Percentiles rank a stretch among this genome's conserved stretches.
These are phyloP conservation scores for Danio kyathit DNA, from an alignment of 2,797 vertebrate genomes.

Conservation along the genomic window DNA sequence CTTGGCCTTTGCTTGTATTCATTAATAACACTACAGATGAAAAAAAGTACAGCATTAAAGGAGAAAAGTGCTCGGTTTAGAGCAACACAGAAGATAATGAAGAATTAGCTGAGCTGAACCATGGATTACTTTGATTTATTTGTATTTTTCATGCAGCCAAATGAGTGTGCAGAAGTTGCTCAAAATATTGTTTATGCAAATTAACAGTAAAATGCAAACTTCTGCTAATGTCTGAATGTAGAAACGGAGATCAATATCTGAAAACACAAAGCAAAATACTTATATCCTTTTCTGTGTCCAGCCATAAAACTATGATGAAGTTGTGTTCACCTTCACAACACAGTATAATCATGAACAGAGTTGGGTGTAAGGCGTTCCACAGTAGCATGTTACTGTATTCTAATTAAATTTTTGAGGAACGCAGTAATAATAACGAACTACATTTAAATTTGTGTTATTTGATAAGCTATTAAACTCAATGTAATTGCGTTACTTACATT, in stretches of 20 bases:
- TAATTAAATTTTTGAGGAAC: too few species aligned
- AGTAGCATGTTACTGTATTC: too few species aligned
- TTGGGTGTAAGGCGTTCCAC: too few species aligned
- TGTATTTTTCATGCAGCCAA: background rate
- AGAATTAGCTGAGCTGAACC: background rate
- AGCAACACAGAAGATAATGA: background rate
- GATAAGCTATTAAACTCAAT: too few species aligned
- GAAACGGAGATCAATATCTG: background rate
- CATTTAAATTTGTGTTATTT: too few species aligned
- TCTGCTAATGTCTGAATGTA: background rate
- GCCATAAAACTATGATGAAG: background rate
- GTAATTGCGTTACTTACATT: too few species aligned
- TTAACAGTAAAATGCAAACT: background rate
- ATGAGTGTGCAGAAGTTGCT: conserved; percentile 2
- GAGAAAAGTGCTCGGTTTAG: background rate
- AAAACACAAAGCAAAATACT: background rate
- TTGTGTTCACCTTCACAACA: background rate
- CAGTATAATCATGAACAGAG: too few species aligned
- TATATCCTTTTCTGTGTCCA: background rate
- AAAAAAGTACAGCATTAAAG: conserved; percentile 4
- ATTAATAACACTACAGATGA: conserved; percentile 36
- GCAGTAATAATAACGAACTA: too few species aligned
- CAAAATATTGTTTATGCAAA: conserved; percentile 8
- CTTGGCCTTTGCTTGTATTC: conserved; percentile 21
- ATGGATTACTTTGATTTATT: conserved; percentile 21